A percentile compares a stretch with the other conserved stretches of the same genome.
Conservation (phyloP, 2,113 vertebrate genomes). For the Cryptoleucopteryx plumbea region DNA sequence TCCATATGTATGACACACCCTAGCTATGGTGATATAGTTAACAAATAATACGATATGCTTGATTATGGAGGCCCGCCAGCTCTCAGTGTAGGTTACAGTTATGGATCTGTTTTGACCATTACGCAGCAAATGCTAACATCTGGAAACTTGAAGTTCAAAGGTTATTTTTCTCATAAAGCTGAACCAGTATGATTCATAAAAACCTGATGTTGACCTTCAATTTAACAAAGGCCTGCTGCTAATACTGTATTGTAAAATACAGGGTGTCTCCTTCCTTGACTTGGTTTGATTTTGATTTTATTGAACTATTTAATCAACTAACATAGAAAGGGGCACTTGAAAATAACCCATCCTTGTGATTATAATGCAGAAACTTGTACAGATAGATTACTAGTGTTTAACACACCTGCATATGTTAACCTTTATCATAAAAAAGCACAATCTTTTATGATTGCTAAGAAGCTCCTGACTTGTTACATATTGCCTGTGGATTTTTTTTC, state of each 20-base stretch:
- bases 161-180: constrained; percentile 66
- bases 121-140: constrained; percentile 62
- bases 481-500: background rate
- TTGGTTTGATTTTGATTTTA: constrained; percentile 48
- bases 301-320: constrained; percentile 16
- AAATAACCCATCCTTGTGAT: constrained; percentile 22
- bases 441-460: background rate
- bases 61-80: background rate
- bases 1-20: background rate
- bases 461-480: background rate
- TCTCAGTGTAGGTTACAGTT: constrained; percentile 19
- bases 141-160: constrained; percentile 70
- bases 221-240: constrained; percentile 38
- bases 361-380: background rate
- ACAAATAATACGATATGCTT: constrained; percentile 21
- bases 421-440: background rate
- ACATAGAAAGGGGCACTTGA: background rate
- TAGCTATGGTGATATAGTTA: constrained; percentile 17
- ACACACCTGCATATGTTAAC: background rate
- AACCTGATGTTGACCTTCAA: constrained; percentile 44
- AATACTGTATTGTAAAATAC: constrained; percentile 34
- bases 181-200: constrained; percentile 56
- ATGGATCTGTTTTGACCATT: constrained; percentile 68
- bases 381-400: background rate
- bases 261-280: background rate